Evolutionary conservation across 2,888 invertebrate species (phyloP).

Genomic region (Tinea trinotella): DNA sequence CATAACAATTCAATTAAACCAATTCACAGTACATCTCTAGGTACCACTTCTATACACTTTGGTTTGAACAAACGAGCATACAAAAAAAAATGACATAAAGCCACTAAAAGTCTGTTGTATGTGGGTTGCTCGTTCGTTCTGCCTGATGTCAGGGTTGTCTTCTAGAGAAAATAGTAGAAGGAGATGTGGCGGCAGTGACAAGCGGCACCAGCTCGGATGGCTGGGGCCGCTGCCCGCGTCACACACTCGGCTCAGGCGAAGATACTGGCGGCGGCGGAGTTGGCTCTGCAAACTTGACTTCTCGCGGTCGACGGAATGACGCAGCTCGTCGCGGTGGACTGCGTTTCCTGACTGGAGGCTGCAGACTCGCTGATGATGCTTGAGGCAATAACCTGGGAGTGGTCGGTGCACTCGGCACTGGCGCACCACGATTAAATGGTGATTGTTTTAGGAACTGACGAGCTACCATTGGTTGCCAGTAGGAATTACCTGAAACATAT

Average conservation of each 20-base stretch:
- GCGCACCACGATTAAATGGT: constrained; percentile 69
- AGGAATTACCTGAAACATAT: constrained; percentile 46
- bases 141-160: constrained; percentile 44
- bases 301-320: constrained; percentile 61
- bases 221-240: constrained; percentile 70
- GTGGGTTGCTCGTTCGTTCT: constrained; percentile 33
- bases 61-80: not conserved
- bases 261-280: constrained; percentile 26
- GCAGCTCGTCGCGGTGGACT: constrained; percentile 56
- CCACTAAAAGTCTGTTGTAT: constrained; percentile 54
- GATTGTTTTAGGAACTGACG: constrained; percentile 80
- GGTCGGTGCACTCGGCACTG: constrained; percentile 31
- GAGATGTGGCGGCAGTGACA: constrained; percentile 36
- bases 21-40: not conserved
- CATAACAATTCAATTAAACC: constrained; percentile 3
- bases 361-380: constrained; percentile 62
- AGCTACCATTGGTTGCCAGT: constrained; percentile 80
- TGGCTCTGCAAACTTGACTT: constrained; percentile 68
- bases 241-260: constrained; percentile 48
- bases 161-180: constrained; percentile 25
- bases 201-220: constrained; percentile 67
- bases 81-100: not conserved
- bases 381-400: constrained; percentile 48
- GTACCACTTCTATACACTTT: not conserved
- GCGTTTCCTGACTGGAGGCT: constrained; percentile 44